phyloP scores from a whole-genome alignment of 2,888 invertebrate genomes.

The Tetragonisca angustula region DNA sequence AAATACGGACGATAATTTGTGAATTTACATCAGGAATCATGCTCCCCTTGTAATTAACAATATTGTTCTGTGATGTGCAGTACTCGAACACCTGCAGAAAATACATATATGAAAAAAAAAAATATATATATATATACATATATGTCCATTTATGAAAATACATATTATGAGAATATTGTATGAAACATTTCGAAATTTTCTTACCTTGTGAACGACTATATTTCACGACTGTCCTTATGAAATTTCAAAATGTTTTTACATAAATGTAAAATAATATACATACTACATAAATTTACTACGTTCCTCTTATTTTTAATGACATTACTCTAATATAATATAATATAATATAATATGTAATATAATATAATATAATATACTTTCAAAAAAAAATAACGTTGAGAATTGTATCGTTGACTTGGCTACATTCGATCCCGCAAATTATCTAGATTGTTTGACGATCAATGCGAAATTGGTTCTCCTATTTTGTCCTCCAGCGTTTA shows the following conservation, averaged over 20 bases:
- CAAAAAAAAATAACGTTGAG: background rate
- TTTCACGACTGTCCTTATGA: too few species aligned
- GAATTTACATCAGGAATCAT: too few species aligned
- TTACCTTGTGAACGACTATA: background rate
- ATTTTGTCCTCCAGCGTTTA: background rate
- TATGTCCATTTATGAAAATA: too few species aligned
- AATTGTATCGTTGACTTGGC: background rate
- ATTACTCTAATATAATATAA: background rate
- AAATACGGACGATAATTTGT: too few species aligned
- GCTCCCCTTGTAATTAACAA: too few species aligned
- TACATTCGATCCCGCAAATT: constrained; percentile 25
- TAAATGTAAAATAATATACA: background rate
- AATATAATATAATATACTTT: background rate
- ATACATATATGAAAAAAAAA: too few species aligned
- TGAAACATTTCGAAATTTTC: background rate
- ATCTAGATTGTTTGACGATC: constrained; percentile 36
- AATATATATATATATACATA: too few species aligned
- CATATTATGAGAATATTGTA: background rate
- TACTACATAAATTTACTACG: background rate
- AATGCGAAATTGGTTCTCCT: constrained; percentile 40
- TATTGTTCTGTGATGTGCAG: too few species aligned
- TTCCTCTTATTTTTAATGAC: background rate
- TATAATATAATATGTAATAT: too few species aligned
- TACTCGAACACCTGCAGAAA: too few species aligned
- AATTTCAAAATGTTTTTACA: too few species aligned